Conservation (phyloP, 1,140 invertebrate species). For the Drosophila lacertosa region DNA sequence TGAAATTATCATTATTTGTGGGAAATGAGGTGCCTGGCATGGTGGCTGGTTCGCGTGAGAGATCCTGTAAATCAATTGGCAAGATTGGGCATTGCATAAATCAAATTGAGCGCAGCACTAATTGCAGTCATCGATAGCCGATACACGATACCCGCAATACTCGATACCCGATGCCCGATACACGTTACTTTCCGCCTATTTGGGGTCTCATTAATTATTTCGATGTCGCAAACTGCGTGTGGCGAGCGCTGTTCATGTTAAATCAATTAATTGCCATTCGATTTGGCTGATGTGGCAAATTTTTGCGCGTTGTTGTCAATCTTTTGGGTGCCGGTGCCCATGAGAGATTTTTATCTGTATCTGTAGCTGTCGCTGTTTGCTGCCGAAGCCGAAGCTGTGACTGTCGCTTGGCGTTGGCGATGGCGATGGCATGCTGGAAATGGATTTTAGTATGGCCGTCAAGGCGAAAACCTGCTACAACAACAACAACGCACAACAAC, state of each 20-base stretch:
- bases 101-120: constrained; percentile 21
- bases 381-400: too few relatives aligned
- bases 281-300: constrained; percentile 44
- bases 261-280: constrained; percentile 50
- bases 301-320: constrained; percentile 35
- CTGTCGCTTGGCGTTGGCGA: constrained; percentile 3
- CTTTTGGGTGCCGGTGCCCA: constrained; percentile 34
- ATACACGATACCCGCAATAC: constrained; percentile 1
- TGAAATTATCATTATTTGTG: constrained; percentile 73
- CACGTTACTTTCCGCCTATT: constrained; percentile 1
- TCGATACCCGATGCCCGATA: background rate
- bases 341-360: constrained; percentile 30
- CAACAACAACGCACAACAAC: constrained; percentile 4
- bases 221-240: constrained; percentile 25
- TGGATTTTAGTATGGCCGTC: constrained; percentile 11
- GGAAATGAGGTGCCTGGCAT: constrained; percentile 78
- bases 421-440: constrained; percentile 6
- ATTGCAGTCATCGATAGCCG: constrained; percentile 28
- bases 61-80: constrained; percentile 55
- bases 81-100: constrained; percentile 22
- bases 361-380: constrained; percentile 3
- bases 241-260: constrained; percentile 28
- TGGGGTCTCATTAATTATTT: constrained; percentile 30
- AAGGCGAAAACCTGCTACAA: constrained; percentile 29
- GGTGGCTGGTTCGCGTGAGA: constrained; percentile 7